Base-by-base conservation (phyloP, 2,113 vertebrate genomes). In the Labrus mixtus region DNA sequence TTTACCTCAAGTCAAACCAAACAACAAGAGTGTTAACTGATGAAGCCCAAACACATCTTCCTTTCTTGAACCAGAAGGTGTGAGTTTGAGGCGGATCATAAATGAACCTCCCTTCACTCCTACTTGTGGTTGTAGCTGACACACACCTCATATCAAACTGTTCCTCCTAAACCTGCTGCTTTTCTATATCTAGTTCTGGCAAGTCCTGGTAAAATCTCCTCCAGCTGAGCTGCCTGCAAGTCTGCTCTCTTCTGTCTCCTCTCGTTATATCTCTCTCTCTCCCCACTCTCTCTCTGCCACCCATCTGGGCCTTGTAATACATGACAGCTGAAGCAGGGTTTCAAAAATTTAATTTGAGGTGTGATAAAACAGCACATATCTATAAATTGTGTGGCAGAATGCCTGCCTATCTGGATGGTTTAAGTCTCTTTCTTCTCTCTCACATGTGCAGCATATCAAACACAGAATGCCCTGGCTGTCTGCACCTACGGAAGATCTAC, bases 341-440 rank as follows among this genome's bases (percentile, higher is more conserved):
- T 91, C 84, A 75, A 86, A 33, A 83, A 86, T 91, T 88, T 83
- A 91, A 91, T 90, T 85, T 92, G 91, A 93, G 89, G 89, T 90
- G 89, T 83, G 85, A 89, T 93, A 87, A 93, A 91, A 91, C 67
- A 51, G 85, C 89, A 90, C 90, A 85, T 91, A 91, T 93, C 91
- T 92, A 90, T 91, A 87, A 92, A 92, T 81, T 88, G 85, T 68
- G 81, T 29, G 29, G 70, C 65, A 29, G 85, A 73, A 60, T 83
- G 71, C 67, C 66, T 71, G 79, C 76, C 82, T 89, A 64, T 84
- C 73, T 77, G 86, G 80, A 85, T 54, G 55, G 76, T 68, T 88
- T 83, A 64, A 87, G 81, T 37, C 58, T 53, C 81, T 84, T 86
- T 88, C 67, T 82, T 70, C 69, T 79, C 76, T 82, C 53, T 43